phyloP scores from a whole-genome alignment of 2,113 vertebrate species.

The Bothrops jararaca region DNA sequence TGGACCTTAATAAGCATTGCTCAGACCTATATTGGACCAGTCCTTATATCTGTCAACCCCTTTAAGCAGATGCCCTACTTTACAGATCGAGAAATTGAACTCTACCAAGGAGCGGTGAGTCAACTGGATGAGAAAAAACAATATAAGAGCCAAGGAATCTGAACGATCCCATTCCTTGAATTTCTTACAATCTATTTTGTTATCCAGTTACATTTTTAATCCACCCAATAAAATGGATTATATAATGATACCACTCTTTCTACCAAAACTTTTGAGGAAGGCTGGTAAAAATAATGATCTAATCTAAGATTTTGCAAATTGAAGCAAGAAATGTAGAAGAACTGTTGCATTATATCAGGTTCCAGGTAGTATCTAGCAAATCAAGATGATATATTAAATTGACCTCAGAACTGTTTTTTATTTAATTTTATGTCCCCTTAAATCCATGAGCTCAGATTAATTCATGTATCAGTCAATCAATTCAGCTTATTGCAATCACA shows the following conservation, averaged over 20 bases:
- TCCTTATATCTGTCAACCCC: slow-evolving; percentile 94
- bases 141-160: not conserved
- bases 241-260: not conserved
- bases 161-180: not conserved
- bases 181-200: not conserved
- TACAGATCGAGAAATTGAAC: slow-evolving; percentile 88
- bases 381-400: not conserved
- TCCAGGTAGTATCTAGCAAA: not conserved
- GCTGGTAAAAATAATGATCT: not conserved
- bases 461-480: not conserved
- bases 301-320: not conserved
- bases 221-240: not conserved
- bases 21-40: slow-evolving; percentile 93
- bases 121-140: not conserved
- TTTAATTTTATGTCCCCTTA: not conserved
- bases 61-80: slow-evolving; percentile 99
- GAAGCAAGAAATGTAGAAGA: not conserved
- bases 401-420: not conserved
- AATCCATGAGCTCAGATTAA: not conserved
- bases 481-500: not conserved
- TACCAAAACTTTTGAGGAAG: not conserved
- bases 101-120: slow-evolving; percentile 96
- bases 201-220: not conserved
- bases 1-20: slow-evolving; percentile 60
- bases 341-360: not conserved